These are phyloP conservation scores for Grammomys surdaster DNA, from an alignment of 2,113 vertebrate genomes.

Conservation along the genomic window DNA sequence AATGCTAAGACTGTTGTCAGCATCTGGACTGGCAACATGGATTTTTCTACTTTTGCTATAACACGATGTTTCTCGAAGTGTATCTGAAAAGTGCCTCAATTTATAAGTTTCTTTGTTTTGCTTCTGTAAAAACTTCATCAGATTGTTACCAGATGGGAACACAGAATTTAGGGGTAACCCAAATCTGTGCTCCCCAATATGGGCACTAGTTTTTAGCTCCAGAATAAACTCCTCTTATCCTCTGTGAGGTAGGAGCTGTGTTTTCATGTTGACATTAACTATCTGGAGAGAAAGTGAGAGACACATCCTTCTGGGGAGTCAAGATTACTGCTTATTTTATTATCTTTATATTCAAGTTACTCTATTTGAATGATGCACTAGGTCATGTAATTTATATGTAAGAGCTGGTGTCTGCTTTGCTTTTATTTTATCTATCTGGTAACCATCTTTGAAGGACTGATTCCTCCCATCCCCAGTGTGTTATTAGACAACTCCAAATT, in stretches of 20 bases:
- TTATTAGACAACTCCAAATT: constrained; percentile 15
- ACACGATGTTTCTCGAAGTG: neutral
- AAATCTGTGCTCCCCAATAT: neutral
- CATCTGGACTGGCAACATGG: neutral
- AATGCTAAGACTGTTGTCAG: neutral
- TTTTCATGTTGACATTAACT: neutral
- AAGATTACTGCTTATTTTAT: neutral
- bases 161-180: neutral
- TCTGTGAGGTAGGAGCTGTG: neutral
- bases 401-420: neutral
- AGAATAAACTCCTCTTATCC: neutral
- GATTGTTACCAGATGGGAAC: neutral
- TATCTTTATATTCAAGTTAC: neutral
- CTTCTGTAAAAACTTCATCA: neutral
- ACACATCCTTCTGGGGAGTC: neutral
- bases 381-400: constrained; percentile 9
- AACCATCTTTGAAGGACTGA: neutral
- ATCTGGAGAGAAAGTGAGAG: neutral
- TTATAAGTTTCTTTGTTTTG: neutral
- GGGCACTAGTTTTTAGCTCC: neutral
- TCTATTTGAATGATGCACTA: neutral
- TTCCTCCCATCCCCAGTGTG: neutral
- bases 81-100: neutral
- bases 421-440: neutral
- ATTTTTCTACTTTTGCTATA: neutral